These are phyloP conservation scores for Papilio polyxenes DNA, from an alignment of 1,140 invertebrate species.

Conservation along the genomic window DNA sequence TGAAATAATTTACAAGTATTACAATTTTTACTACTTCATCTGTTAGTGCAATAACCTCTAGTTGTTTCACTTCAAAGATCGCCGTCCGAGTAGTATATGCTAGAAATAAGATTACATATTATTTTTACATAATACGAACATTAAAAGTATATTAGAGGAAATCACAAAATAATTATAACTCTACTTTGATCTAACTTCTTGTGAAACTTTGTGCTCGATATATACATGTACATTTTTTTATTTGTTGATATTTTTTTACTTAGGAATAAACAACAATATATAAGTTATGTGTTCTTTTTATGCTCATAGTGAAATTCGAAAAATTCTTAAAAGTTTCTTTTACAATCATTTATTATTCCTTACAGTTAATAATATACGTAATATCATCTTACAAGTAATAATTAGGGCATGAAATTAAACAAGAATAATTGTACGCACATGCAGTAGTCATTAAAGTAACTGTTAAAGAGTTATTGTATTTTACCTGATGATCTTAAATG, in stretches of 20 bases:
- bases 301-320: no score
- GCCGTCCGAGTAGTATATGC: not conserved
- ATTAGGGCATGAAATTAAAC: not conserved
- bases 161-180: not conserved
- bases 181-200: not conserved
- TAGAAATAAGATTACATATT: not conserved
- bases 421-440: not conserved
- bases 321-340: no score
- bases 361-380: not conserved
- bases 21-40: conserved; percentile 14
- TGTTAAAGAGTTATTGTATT: not conserved
- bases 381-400: not conserved
- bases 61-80: not conserved
- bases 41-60: not conserved
- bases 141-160: not conserved
- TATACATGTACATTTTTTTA: no score
- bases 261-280: no score
- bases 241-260: no score
- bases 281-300: no score
- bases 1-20: not conserved
- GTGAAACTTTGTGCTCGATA: not conserved
- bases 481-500: not conserved
- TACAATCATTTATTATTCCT: not conserved
- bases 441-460: not conserved
- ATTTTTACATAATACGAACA: not conserved